Base-by-base conservation (phyloP, 37 sponge, comb jelly and placozoan species). In the Diacarnus erythraeanus region DNA sequence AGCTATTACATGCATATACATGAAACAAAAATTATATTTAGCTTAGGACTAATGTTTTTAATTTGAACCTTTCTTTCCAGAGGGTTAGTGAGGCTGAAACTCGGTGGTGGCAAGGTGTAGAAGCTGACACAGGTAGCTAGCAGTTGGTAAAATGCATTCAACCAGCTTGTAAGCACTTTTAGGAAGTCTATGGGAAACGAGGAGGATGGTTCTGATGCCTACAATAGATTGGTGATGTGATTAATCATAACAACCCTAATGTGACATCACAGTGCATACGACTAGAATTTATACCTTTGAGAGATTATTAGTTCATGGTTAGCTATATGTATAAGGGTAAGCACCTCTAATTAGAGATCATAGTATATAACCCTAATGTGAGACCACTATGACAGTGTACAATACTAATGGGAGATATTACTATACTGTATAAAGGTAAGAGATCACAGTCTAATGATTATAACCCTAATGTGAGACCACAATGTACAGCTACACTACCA, bases 121-220 rank as follows among this genome's bases (percentile, higher is more conserved):
- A 78, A 51, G 59, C 79, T 54, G 43, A 89, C 80, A 83, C 89
- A 89, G 25, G 84, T 77, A 0, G 79, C 37, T 3, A 89, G 79
- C 41, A 89, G 69, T 68, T 89, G 84, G 42, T 21, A 36, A 42
- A 73, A 73, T 10, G 89, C 66, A 29, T 72, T 69, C 36, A 83
- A 34, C 59, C 83, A 75, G 27, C 69, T 39, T 23, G 84, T 61
- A 10, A 42, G 65, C 9, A 65, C 67, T 0, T 67, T 30, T 17
- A 89, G 75, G 61, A 78, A 74, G 8, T 77, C 18, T 2, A 74
- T 23, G 2, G 79, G 84, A 42, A 89, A 83, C 1, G 74, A 65
- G 27, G 84, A 79, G 33, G 75, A 51, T 31, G 71, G 68, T 43
- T 34, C 43, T 27, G 84, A 78, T 1, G 84, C 80, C 89, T 89